Evolutionary conservation across 2,888 invertebrate genomes (phyloP).

Genomic region (Mythimna pallens): DNA sequence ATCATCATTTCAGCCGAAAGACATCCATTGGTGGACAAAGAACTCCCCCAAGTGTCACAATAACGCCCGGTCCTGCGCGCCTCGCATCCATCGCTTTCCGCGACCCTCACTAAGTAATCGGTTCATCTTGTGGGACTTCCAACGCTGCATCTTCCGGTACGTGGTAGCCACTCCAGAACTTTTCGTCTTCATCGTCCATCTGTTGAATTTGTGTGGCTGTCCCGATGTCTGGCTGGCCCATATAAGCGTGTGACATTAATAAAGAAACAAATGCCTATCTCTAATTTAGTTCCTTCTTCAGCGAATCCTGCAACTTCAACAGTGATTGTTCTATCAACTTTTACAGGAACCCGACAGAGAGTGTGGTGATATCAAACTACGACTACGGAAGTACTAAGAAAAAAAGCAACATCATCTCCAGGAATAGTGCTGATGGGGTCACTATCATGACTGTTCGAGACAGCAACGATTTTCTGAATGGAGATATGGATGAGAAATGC

Average conservation of each 20-base stretch:
- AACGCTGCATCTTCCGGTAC: too few species aligned
- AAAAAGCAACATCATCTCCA: conserved; percentile 83
- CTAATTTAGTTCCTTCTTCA: neutral
- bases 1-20: too few species aligned
- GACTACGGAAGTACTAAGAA: conserved; percentile 88
- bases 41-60: too few species aligned
- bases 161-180: too few species aligned
- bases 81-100: too few species aligned
- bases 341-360: conserved; percentile 88
- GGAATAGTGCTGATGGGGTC: conserved; percentile 84
- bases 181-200: too few species aligned
- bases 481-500: conserved; percentile 80
- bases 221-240: too few species aligned
- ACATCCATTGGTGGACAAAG: too few species aligned
- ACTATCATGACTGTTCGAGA: conserved; percentile 86
- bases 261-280: neutral
- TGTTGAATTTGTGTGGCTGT: too few species aligned
- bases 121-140: too few species aligned
- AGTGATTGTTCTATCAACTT: conserved; percentile 79
- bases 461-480: conserved; percentile 79
- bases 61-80: too few species aligned
- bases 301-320: conserved; percentile 63
- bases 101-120: too few species aligned
- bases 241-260: neutral
- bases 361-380: conserved; percentile 88